Conservation (phyloP, 1,140 invertebrate species). For the Cotesia glomerata region DNA sequence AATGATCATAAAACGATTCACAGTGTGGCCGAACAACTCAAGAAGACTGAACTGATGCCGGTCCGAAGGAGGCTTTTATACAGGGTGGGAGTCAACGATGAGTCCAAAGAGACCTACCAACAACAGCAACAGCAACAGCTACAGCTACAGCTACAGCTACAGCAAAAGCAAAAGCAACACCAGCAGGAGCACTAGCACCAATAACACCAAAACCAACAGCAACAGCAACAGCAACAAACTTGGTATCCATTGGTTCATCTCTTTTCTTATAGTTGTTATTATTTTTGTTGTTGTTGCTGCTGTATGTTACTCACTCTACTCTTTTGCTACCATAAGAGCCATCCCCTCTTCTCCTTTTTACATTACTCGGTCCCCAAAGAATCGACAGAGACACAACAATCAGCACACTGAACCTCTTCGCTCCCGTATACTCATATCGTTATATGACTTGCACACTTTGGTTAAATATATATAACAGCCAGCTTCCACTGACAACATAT, state of each 20-base stretch:
- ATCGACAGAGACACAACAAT: constrained; percentile 7
- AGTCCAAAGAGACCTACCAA: constrained; percentile 3
- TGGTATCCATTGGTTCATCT: constrained; percentile 38
- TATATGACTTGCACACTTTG: too few relatives aligned
- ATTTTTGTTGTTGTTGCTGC: too few relatives aligned
- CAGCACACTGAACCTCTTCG: neutral
- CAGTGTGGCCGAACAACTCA: constrained; percentile 36
- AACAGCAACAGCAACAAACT: constrained; percentile 33
- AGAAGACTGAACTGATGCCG: constrained; percentile 37
- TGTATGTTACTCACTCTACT: too few relatives aligned
- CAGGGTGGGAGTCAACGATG: constrained; percentile 40
- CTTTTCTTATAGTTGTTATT: constrained; percentile 30
- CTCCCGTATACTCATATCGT: neutral
- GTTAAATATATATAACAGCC: too few relatives aligned
- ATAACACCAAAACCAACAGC: constrained; percentile 12
- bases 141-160: neutral
- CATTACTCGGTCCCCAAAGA: neutral
- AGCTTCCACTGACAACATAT: too few relatives aligned
- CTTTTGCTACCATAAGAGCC: constrained; percentile 2
- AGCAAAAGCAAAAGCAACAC: constrained; percentile 33
- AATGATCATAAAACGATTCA: constrained; percentile 26
- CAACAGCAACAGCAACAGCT: too few relatives aligned
- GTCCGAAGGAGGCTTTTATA: constrained; percentile 40
- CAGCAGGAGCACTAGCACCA: neutral
- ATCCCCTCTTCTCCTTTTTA: constrained; percentile 5